Base-by-base conservation (phyloP, 2,888 invertebrate species). In the Lasioglossum calceatum region DNA sequence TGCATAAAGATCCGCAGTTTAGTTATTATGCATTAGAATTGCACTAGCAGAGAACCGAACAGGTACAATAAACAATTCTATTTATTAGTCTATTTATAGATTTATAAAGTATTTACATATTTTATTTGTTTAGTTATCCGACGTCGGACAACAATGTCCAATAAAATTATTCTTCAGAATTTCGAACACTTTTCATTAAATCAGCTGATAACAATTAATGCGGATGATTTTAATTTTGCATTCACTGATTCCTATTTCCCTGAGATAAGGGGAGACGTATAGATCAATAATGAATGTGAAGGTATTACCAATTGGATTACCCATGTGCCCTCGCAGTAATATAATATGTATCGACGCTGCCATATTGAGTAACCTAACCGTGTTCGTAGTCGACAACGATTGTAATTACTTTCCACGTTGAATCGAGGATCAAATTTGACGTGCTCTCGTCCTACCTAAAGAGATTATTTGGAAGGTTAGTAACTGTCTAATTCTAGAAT, bases 211-310 rank as follows among this genome's bases (percentile, higher is more conserved):
- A 4, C 58, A n/a, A 23, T 58, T 58, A 8, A 54, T 8, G 54
- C 23, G 23, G 8, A 23, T 58, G n/a, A 54, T 10, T n/a, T 54
- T n/a, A n/a, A n/a, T 54, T n/a, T 54, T n/a, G 2, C 3, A 71
- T 79, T 32, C 50, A 78, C 32, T 58, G 73, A 70, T 79, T 84
- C 67, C 67, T 67, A 71, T n/a, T 79, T 71, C 42, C 44, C 39
- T 3, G 16, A 85, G 54, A 77, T 80, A 81, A 84, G 82, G 67
- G 78, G 10, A 70, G 36, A 58, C 44, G 79, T 78, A 82, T 84
- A 82, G 85, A 88, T 89, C 89, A 86, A 89, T 89, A 89, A 72
- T 86, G 67, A 67, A 36, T 64, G 58, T 79, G 58, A 82, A 86
- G 77, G 75, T 73, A 16, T 83, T 86, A 77, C 58, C 85, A 84